Evolutionary conservation across 2,888 invertebrate genomes (phyloP).

Genomic region (Philereme transversata): DNA sequence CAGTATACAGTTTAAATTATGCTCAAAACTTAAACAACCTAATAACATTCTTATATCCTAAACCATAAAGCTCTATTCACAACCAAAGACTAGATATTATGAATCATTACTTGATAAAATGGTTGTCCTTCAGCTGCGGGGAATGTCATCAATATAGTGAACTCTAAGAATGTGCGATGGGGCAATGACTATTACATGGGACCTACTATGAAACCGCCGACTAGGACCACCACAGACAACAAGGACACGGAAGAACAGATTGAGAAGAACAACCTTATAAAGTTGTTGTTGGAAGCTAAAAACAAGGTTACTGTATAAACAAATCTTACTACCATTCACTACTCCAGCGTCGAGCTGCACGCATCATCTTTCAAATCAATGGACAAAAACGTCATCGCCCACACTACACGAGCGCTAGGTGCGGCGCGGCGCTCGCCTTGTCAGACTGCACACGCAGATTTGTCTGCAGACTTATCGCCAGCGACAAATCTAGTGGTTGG

Average conservation of each 20-base stretch:
- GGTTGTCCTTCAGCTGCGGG: constrained; percentile 66
- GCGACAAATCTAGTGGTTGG: too few relatives aligned
- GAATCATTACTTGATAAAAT: constrained; percentile 14
- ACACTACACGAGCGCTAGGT: too few relatives aligned
- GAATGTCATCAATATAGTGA: constrained; percentile 78
- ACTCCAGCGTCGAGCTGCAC: too few relatives aligned
- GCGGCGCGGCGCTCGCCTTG: too few relatives aligned
- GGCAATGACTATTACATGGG: constrained; percentile 75
- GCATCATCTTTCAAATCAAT: too few relatives aligned
- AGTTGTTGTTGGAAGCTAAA: constrained; percentile 63
- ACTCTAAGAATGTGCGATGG: constrained; percentile 70
- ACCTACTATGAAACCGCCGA: constrained; percentile 41
- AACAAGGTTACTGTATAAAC: constrained; percentile 52
- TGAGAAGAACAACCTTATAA: constrained; percentile 64
- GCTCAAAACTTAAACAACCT: neutral
- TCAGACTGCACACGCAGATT: too few relatives aligned
- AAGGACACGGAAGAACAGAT: constrained; percentile 48
- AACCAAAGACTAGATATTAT: neutral
- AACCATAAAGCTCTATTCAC: neutral
- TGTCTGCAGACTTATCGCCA: too few relatives aligned
- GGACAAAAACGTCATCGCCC: too few relatives aligned
- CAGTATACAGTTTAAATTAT: neutral
- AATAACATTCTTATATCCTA: neutral
- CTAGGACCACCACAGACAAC: constrained; percentile 43
- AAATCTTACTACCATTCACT: too few relatives aligned